phyloP scores from a whole-genome alignment of 2,888 invertebrate species.

The Melanophora roralis region DNA sequence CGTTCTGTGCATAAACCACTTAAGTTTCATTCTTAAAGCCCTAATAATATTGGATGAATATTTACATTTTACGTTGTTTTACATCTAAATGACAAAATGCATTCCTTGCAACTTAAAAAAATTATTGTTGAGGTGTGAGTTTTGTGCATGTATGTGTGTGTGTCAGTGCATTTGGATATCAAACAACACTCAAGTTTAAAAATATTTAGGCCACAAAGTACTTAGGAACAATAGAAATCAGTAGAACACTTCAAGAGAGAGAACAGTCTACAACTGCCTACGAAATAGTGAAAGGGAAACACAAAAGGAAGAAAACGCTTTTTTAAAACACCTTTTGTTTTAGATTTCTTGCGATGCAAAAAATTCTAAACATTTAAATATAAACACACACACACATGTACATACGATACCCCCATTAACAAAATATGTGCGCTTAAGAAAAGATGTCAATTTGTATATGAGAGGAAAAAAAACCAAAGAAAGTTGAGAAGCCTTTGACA shows the following conservation, averaged over 20 bases:
- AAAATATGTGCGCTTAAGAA: constrained; percentile 22
- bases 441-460: constrained; percentile 18
- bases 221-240: constrained; percentile 35
- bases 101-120: too few relatives aligned
- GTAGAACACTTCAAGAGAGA: background rate
- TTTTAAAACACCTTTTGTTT: constrained; percentile 54
- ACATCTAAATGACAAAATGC: too few relatives aligned
- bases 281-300: constrained; percentile 41
- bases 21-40: too few relatives aligned
- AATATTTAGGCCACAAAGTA: constrained; percentile 60
- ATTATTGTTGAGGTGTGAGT: too few relatives aligned
- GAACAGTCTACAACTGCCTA: background rate
- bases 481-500: constrained; percentile 49
- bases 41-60: too few relatives aligned
- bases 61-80: too few relatives aligned
- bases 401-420: constrained; percentile 8
- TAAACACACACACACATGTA: constrained; percentile 15
- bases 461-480: constrained; percentile 31
- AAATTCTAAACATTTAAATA: background rate
- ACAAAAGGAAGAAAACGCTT: constrained; percentile 6
- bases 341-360: constrained; percentile 19
- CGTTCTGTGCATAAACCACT: too few relatives aligned
- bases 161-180: background rate
- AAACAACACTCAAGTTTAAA: constrained; percentile 55
- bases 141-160: background rate